Percentiles rank a stretch among this genome's conserved stretches.
phyloP scores from a whole-genome alignment of 2,888 invertebrate species.

The Synanthedon andrenaeformis region DNA sequence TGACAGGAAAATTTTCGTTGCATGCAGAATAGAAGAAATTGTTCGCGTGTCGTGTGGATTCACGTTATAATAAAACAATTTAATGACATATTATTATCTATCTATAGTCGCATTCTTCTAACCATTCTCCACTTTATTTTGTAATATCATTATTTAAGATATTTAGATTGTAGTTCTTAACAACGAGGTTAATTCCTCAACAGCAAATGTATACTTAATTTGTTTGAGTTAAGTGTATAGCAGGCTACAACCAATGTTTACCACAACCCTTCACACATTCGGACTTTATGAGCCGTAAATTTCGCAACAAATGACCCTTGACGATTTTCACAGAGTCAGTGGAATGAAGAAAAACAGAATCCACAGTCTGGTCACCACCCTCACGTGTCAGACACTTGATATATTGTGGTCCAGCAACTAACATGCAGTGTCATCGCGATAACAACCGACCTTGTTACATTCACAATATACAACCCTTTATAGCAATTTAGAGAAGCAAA shows the following conservation, averaged over 20 bases:
- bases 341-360: constrained; percentile 54
- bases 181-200: no score
- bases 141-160: no score
- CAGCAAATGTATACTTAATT: no score
- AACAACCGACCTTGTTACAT: constrained; percentile 19
- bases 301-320: constrained; percentile 59
- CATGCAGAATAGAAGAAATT: constrained; percentile 6
- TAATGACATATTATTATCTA: no score
- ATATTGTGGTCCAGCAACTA: constrained; percentile 27
- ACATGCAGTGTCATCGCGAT: constrained; percentile 28
- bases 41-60: background rate
- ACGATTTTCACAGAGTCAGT: constrained; percentile 54
- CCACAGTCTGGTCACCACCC: constrained; percentile 14
- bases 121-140: no score
- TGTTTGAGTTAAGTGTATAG: no score
- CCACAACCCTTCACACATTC: constrained; percentile 14
- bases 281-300: constrained; percentile 56
- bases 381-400: constrained; percentile 24
- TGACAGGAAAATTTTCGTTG: constrained; percentile 39
- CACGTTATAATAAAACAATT: no score
- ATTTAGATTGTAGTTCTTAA: no score
- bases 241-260: constrained; percentile 1
- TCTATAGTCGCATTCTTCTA: no score
- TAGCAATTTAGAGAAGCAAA: constrained; percentile 30
- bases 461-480: constrained; percentile 18